These are phyloP conservation scores for Scolopax rusticola DNA, from an alignment of 2,797 vertebrate genomes.

Conservation along the genomic window DNA sequence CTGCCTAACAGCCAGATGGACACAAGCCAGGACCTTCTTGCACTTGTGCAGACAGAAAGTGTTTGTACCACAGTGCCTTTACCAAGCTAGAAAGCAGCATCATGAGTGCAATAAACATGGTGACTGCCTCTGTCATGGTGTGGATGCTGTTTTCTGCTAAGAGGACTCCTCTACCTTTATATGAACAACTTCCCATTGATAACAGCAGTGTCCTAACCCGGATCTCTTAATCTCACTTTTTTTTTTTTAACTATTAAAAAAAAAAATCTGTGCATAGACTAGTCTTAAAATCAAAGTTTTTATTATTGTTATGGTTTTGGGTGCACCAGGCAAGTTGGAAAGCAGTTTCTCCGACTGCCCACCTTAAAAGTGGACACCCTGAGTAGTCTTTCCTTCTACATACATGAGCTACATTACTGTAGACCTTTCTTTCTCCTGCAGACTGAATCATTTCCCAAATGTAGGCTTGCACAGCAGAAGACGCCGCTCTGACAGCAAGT, in stretches of 20 bases:
- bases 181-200: background rate
- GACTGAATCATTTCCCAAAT: conserved; percentile 75
- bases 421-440: conserved; percentile 55
- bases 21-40: conserved; percentile 28
- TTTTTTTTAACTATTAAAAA: background rate
- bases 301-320: background rate
- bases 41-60: conserved; percentile 26
- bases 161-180: background rate
- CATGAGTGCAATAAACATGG: background rate
- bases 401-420: background rate
- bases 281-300: background rate
- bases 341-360: background rate
- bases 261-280: background rate
- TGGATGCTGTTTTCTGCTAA: background rate
- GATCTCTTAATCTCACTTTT: background rate
- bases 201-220: background rate
- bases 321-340: background rate
- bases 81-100: background rate
- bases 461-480: conserved; percentile 67
- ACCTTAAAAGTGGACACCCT: background rate
- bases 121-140: rapidly evolving
- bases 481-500: conserved; percentile 53
- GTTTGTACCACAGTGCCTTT: background rate
- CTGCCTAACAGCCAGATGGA: conserved; percentile 23
- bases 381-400: conserved; percentile 1